Percentiles rank a stretch among this genome's conserved stretches.
Conservation (phyloP, 2,797 vertebrate genomes). For the Ataeniobius toweri region DNA sequence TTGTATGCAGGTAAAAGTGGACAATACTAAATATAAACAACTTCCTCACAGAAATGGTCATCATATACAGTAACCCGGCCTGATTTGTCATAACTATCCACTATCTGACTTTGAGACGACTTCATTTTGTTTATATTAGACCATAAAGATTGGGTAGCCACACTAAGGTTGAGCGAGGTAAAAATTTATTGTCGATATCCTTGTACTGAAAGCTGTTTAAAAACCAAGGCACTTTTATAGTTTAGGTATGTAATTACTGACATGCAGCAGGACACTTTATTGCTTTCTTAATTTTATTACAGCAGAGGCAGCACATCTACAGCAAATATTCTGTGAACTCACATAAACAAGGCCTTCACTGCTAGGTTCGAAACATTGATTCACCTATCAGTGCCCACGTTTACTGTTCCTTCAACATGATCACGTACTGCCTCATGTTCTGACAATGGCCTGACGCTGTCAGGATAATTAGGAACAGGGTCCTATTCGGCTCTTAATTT, state of each 20-base stretch:
- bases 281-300: conserved; percentile 53
- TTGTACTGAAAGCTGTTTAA: conserved; percentile 7
- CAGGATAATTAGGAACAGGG: conserved; percentile 59
- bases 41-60: background rate
- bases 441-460: conserved; percentile 56
- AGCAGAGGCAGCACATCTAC: conserved; percentile 24
- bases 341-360: conserved; percentile 40
- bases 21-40: background rate
- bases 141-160: conserved; percentile 15
- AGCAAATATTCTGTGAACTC: conserved; percentile 21
- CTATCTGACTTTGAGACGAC: conserved; percentile 8
- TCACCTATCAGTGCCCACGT: conserved; percentile 3
- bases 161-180: background rate
- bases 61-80: background rate
- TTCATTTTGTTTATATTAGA: conserved; percentile 21
- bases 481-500: conserved; percentile 71
- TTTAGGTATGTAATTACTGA: conserved; percentile 28
- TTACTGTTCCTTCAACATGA: conserved; percentile 25
- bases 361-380: conserved; percentile 35
- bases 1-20: background rate
- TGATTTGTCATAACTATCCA: background rate
- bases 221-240: background rate
- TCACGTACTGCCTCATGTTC: conserved; percentile 30
- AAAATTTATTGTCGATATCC: background rate
- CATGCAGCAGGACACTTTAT: conserved; percentile 35